These are phyloP conservation scores for Neostethus bicornis DNA, from an alignment of 2,797 vertebrate genomes.

Conservation along the genomic window DNA sequence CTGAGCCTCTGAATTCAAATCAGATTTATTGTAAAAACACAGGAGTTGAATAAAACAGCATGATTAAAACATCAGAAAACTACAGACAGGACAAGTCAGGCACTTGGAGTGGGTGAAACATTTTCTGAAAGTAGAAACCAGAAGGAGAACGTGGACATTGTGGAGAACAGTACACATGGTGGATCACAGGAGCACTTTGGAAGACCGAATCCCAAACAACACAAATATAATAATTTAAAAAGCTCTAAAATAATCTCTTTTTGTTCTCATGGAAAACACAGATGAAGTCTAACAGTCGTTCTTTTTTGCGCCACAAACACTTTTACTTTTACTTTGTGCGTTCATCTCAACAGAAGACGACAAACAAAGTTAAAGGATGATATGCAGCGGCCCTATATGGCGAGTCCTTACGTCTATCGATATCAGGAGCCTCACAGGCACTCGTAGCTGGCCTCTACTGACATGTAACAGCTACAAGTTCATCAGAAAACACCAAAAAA, in stretches of 20 bases:
- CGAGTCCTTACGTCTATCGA: no score
- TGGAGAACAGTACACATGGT: constrained; percentile 8
- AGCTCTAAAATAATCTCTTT: constrained; percentile 23
- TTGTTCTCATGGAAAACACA: constrained; percentile 37
- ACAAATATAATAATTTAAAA: constrained; percentile 44
- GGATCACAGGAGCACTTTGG: constrained; percentile 38
- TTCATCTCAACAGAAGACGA: constrained; percentile 16
- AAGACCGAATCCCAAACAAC: constrained; percentile 53
- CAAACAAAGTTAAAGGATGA: no score
- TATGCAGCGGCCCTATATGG: no score
- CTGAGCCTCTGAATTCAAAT: constrained; percentile 19
- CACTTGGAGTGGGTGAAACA: constrained; percentile 54
- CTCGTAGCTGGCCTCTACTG: constrained; percentile 9
- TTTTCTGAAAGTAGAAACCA: constrained; percentile 29
- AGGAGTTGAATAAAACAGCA: constrained; percentile 49
- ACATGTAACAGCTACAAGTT: constrained; percentile 28
- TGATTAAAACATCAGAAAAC: constrained; percentile 30
- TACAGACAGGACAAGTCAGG: constrained; percentile 48
- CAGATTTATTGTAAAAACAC: constrained; percentile 74
- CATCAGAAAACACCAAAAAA: not conserved
- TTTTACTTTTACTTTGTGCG: constrained; percentile 24
- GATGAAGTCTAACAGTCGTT: constrained; percentile 33
- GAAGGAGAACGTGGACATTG: not conserved
- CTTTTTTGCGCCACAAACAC: constrained; percentile 17
- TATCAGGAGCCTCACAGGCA: constrained; percentile 7